These are phyloP conservation scores for Dendrolimus punctatus DNA, from an alignment of 1,140 invertebrate species.

Conservation along the genomic window DNA sequence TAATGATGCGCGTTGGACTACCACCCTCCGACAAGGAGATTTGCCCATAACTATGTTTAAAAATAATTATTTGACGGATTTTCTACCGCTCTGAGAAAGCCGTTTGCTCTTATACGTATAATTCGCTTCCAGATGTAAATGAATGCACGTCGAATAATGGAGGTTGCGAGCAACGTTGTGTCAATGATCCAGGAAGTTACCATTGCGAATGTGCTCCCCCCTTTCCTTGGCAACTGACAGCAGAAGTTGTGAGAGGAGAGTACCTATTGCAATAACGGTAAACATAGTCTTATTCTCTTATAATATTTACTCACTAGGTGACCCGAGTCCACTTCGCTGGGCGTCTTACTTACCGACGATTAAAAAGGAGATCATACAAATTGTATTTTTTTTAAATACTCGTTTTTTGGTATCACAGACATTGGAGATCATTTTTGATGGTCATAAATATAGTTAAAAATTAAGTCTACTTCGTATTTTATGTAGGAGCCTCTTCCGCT, in stretches of 20 bases:
- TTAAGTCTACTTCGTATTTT: neutral
- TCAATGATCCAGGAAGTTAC: conserved; percentile 74
- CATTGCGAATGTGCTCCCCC: conserved; percentile 73
- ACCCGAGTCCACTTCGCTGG: neutral
- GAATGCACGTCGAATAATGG: conserved; percentile 77
- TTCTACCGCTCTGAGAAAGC: no score
- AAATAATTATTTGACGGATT: no score
- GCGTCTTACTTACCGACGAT: no score
- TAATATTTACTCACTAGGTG: conserved; percentile 4
- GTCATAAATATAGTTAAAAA: no score
- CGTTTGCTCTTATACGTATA: no score
- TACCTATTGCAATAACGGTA: conserved; percentile 35
- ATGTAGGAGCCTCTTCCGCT: conserved; percentile 61
- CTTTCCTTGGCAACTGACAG: conserved; percentile 73
- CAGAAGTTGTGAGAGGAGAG: conserved; percentile 71
- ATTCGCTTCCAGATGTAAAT: conserved; percentile 75
- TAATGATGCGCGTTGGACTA: no score
- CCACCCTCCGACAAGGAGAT: no score
- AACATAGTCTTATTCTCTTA: conserved; percentile 4
- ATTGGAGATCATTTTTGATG: no score
- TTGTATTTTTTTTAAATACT: no score
- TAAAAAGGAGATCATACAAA: no score
- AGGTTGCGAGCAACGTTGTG: conserved; percentile 75
- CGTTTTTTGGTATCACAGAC: no score
- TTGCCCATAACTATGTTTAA: no score